Conservation (phyloP, 2,797 vertebrate species). For the Phalanger gymnotis region DNA sequence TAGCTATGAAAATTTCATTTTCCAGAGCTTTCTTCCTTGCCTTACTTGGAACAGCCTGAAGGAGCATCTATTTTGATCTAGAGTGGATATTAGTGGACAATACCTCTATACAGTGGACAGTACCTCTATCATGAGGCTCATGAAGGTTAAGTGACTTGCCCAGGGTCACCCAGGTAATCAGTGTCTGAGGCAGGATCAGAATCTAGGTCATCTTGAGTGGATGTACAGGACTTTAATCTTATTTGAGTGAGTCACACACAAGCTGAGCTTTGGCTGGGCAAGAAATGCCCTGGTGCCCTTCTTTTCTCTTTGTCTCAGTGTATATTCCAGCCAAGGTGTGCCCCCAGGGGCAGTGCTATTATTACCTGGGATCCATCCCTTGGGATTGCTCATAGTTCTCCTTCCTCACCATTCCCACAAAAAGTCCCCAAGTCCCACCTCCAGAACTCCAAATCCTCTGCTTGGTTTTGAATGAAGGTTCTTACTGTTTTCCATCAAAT, state of each 20-base stretch:
- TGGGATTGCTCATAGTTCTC: background rate
- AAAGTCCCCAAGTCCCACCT: background rate
- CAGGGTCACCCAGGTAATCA: background rate
- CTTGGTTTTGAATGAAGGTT: background rate
- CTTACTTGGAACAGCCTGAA: background rate
- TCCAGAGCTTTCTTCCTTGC: background rate
- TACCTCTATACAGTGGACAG: accelerated
- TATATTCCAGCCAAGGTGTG: background rate
- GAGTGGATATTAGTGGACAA: background rate
- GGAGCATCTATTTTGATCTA: background rate
- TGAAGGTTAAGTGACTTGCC: background rate
- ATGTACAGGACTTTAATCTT: background rate
- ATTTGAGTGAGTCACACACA: background rate
- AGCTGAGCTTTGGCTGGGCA: background rate
- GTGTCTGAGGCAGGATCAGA: background rate
- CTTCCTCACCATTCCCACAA: background rate
- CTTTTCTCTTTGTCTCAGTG: background rate
- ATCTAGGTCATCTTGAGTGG: background rate
- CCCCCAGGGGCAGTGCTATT: background rate
- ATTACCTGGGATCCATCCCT: background rate
- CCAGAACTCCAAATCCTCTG: background rate
- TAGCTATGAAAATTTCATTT: background rate
- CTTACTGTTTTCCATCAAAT: background rate
- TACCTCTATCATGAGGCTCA: too few species aligned
- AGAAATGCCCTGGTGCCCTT: background rate